Evolutionary conservation across 2,888 invertebrate genomes (phyloP).

Genomic region (Synanthedon vespiformis): DNA sequence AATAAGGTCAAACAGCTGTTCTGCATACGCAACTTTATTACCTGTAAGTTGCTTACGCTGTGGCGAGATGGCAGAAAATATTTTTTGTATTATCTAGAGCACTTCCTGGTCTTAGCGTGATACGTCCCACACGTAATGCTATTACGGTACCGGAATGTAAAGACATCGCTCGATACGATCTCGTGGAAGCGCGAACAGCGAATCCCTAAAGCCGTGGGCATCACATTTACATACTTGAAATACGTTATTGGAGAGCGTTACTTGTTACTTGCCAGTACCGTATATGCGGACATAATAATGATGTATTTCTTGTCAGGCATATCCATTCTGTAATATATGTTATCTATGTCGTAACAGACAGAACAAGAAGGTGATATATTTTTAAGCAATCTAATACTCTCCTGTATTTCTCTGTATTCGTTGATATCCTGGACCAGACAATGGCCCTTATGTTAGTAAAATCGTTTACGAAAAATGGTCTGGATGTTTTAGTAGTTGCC

Average conservation of each 20-base stretch:
- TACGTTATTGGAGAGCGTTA: no score
- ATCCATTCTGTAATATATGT: no score
- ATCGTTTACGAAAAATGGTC: no score
- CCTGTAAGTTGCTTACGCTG: constrained; percentile 18
- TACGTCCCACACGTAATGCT: background rate
- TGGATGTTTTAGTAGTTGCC: no score
- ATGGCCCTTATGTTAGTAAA: no score
- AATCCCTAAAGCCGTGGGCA: background rate
- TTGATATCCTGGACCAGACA: no score
- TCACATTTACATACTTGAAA: background rate
- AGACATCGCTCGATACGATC: background rate
- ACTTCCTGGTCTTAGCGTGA: background rate
- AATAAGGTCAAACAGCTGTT: constrained; percentile 38
- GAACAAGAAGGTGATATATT: no score
- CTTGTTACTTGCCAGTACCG: background rate
- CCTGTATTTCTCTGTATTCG: no score
- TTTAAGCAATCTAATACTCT: no score
- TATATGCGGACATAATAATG: background rate
- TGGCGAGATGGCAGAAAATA: constrained; percentile 18
- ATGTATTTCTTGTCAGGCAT: no score
- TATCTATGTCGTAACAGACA: no score
- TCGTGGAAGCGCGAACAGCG: background rate
- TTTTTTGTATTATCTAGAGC: constrained; percentile 8
- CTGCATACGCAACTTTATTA: constrained; percentile 27
- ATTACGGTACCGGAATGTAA: background rate